phyloP scores from a whole-genome alignment of 2,113 vertebrate species.

The Formicarius rufipectus region DNA sequence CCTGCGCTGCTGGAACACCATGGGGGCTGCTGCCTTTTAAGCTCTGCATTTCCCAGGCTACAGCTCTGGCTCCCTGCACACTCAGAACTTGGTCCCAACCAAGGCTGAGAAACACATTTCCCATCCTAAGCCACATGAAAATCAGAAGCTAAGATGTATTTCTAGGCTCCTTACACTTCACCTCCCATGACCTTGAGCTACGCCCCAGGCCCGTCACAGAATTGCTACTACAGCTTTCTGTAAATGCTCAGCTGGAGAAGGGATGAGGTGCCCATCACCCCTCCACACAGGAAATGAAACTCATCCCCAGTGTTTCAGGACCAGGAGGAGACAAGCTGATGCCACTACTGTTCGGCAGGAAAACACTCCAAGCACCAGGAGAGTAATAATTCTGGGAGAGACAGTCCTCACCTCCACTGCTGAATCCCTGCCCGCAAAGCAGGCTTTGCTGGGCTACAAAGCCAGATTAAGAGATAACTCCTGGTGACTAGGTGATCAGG shows the following conservation, averaged over 20 bases:
- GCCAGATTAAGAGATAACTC: constrained; percentile 29
- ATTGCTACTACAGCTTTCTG: not conserved
- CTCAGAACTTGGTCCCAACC: not conserved
- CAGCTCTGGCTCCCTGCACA: not conserved
- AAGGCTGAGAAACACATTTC: not conserved
- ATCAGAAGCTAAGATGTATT: not conserved
- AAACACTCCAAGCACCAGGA: not conserved
- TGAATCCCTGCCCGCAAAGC: constrained; percentile 18
- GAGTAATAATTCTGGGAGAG: not conserved
- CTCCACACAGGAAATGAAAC: not conserved
- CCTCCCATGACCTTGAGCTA: not conserved
- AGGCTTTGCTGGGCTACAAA: constrained; percentile 27
- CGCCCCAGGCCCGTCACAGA: not conserved
- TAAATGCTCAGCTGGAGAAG: not conserved
- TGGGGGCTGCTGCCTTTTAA: not conserved
- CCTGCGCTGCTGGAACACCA: not conserved
- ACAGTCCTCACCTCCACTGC: not conserved
- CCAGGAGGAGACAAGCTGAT: not conserved
- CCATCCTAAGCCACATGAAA: not conserved
- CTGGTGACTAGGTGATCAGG: not conserved
- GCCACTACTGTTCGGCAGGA: not conserved
- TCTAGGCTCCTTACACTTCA: not conserved
- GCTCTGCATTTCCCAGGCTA: not conserved
- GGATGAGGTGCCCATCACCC: not conserved
- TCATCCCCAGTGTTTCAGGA: not conserved